A percentile compares a stretch with the other conserved stretches of the same genome.
Evolutionary conservation across 1,140 invertebrate genomes (phyloP).

Genomic region (Artemia franciscana): DNA sequence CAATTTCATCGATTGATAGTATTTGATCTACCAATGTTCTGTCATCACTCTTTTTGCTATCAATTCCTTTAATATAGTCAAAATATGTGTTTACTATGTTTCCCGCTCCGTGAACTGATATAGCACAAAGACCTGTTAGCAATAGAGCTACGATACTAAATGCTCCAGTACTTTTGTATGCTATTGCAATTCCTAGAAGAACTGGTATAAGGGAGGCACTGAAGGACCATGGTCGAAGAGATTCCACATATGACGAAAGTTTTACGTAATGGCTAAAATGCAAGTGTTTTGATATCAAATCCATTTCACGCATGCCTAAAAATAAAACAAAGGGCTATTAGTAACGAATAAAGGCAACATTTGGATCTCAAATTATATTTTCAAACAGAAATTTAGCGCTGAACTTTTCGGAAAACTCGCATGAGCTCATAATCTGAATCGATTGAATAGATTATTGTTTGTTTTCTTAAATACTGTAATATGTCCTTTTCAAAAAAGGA

Average conservation of each 20-base stretch:
- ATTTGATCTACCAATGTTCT: conserved; percentile 75
- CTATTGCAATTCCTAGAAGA: conserved; percentile 55
- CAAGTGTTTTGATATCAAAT: background rate
- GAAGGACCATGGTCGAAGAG: conserved; percentile 72
- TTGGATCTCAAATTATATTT: too few species aligned
- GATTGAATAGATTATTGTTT: too few species aligned
- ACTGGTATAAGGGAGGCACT: conserved; percentile 76
- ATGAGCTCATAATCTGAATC: too few species aligned
- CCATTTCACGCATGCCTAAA: too few species aligned
- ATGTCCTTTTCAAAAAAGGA: too few species aligned
- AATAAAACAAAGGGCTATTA: too few species aligned
- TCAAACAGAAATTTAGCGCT: too few species aligned
- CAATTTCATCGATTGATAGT: conserved; percentile 58
- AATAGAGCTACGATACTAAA: conserved; percentile 55
- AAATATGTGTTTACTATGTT: conserved; percentile 94
- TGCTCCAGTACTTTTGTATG: conserved; percentile 43
- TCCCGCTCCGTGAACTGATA: conserved; percentile 79
- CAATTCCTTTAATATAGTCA: conserved; percentile 79
- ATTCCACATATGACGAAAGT: conserved; percentile 58
- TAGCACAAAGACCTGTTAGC: conserved; percentile 53
- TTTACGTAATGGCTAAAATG: conserved; percentile 33
- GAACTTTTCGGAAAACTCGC: too few species aligned
- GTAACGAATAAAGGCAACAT: too few species aligned
- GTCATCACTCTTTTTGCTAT: conserved; percentile 69
- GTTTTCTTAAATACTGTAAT: too few species aligned